These are phyloP conservation scores for Quadroppia sp. DNA, from an alignment of 2,888 invertebrate genomes.

Conservation along the genomic window DNA sequence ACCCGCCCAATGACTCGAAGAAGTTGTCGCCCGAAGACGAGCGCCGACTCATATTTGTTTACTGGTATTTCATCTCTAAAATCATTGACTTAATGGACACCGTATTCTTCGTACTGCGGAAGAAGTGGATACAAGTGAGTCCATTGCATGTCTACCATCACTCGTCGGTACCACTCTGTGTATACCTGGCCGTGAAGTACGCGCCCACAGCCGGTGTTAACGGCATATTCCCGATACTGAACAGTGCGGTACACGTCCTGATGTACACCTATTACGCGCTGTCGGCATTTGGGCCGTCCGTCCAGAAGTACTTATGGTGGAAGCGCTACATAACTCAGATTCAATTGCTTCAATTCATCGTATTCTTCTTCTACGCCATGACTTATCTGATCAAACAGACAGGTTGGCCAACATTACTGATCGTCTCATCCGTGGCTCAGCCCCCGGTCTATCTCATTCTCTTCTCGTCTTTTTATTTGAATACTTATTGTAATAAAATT, in stretches of 20 bases:
- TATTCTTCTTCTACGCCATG: slow-evolving; percentile 25
- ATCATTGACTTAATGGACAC: slow-evolving; percentile 38
- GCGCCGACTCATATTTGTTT: slow-evolving; percentile 21
- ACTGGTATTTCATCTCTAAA: slow-evolving; percentile 37
- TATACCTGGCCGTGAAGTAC: slow-evolving; percentile 93
- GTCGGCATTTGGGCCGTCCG: slow-evolving; percentile 73
- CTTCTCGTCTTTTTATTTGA: slow-evolving; percentile 36
- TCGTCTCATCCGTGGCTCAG: slow-evolving; percentile 25
- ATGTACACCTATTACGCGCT: slow-evolving; percentile 94
- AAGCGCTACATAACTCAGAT: slow-evolving; percentile 88
- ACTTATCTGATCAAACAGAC: slow-evolving; percentile 24
- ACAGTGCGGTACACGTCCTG: slow-evolving; percentile 83
- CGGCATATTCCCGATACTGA: slow-evolving; percentile 83
- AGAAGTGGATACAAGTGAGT: slow-evolving; percentile 36
- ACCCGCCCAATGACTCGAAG: not conserved
- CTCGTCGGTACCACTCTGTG: slow-evolving; percentile 86
- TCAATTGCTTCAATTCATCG: slow-evolving; percentile 65
- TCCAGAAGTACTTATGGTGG: slow-evolving; percentile 86
- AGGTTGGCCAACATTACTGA: slow-evolving; percentile 29
- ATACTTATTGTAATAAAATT: slow-evolving; percentile 31
- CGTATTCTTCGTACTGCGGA: slow-evolving; percentile 38
- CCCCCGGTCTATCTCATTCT: slow-evolving; percentile 37
- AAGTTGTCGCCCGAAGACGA: not conserved
- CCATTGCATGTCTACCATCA: slow-evolving; percentile 94
- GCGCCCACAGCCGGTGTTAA: slow-evolving; percentile 74